Conservation (phyloP, 2,888 invertebrate species). For the Caenorhabditis afra region DNA sequence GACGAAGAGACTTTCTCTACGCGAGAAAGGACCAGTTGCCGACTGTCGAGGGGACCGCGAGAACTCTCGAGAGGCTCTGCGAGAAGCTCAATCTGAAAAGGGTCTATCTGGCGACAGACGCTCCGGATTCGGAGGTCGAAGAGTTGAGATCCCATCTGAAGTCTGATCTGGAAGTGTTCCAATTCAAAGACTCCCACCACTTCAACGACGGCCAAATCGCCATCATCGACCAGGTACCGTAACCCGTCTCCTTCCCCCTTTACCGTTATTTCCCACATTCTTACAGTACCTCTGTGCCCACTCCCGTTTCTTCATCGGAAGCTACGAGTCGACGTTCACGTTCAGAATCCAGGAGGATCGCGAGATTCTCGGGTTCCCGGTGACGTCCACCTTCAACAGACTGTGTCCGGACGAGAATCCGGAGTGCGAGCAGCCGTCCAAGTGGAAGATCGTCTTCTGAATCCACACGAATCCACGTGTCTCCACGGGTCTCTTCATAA, state of each 20-base stretch:
- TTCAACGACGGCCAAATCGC: constrained; percentile 75
- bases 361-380: constrained; percentile 91
- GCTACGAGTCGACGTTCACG: constrained; percentile 94
- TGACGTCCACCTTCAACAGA: constrained; percentile 90
- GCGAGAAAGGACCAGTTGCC: constrained; percentile 88
- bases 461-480: background rate
- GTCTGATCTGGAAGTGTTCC: constrained; percentile 37
- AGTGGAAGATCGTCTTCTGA: constrained; percentile 84
- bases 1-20: constrained; percentile 90
- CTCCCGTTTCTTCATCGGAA: constrained; percentile 88
- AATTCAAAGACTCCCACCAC: constrained; percentile 48
- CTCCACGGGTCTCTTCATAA: constrained; percentile 17
- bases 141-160: constrained; percentile 82
- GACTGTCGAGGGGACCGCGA: constrained; percentile 87
- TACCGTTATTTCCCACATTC: background rate
- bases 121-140: constrained; percentile 80
- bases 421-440: constrained; percentile 87
- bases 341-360: constrained; percentile 97
- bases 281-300: constrained; percentile 92
- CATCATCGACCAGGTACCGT: constrained; percentile 74
- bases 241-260: too few relatives aligned
- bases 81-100: constrained; percentile 56
- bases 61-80: constrained; percentile 51
- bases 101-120: constrained; percentile 76
- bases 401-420: constrained; percentile 84